These are phyloP conservation scores for Tetrapedia diversipes DNA, from an alignment of 2,888 invertebrate genomes.

Conservation along the genomic window DNA sequence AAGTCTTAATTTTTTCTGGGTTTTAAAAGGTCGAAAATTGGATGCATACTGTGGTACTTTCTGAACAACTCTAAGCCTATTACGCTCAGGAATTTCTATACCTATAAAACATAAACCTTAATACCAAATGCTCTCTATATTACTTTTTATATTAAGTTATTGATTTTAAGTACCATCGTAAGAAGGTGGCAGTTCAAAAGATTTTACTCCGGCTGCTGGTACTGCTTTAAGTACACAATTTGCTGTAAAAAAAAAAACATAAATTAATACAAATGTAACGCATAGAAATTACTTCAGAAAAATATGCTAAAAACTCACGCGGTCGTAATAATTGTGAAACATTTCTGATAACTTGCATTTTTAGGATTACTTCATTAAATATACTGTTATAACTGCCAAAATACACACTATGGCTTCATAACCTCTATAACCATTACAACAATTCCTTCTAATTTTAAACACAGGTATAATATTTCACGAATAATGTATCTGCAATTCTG, in stretches of 20 bases:
- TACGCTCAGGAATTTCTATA: constrained; percentile 84
- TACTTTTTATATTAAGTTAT: background rate
- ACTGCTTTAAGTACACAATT: background rate
- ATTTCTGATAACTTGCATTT: constrained; percentile 17
- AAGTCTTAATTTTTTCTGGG: constrained; percentile 91
- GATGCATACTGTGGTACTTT: constrained; percentile 89
- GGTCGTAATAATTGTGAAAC: constrained; percentile 8
- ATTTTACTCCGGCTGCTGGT: constrained; percentile 26
- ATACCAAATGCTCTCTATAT: too few species aligned
- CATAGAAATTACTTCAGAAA: background rate
- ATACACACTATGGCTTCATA: background rate
- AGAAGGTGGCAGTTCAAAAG: fast-evolving
- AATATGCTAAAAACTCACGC: constrained; percentile 25
- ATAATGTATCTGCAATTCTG: background rate
- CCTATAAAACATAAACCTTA: constrained; percentile 60
- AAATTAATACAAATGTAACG: background rate
- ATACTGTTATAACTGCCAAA: background rate
- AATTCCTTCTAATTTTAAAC: too few species aligned
- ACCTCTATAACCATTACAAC: background rate
- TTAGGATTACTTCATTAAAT: background rate
- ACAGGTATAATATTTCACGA: too few species aligned
- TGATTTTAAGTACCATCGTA: constrained; percentile 5
- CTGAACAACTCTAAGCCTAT: constrained; percentile 88
- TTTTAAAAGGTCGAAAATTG: constrained; percentile 90
- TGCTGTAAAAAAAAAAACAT: constrained; percentile 18